Evolutionary conservation across 2,888 invertebrate genomes (phyloP), one percentile per base, ranked within the genome.

Genomic region (Phalangium opilio): DNA sequence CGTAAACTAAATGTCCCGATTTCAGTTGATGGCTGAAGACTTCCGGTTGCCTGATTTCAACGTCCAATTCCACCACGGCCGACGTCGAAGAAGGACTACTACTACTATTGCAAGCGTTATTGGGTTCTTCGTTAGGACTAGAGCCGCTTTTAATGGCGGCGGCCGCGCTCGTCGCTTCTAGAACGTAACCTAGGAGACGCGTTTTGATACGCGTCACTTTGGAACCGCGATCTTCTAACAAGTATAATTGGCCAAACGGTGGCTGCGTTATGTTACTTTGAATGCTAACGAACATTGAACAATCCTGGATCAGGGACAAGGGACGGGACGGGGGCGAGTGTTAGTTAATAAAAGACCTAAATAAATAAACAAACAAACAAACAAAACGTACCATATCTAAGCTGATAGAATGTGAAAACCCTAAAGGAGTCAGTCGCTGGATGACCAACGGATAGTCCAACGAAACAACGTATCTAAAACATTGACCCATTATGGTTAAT

Each of bases 341-440:
- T n/a, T n/a, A n/a, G n/a, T n/a, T n/a, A n/a, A n/a, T n/a, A n/a
- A n/a, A n/a, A n/a, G n/a, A n/a, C n/a, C n/a, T n/a, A n/a, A n/a
- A n/a, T n/a, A n/a, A n/a, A n/a, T n/a, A n/a, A n/a, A n/a, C n/a
- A n/a, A n/a, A n/a, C n/a, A n/a, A n/a, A n/a, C n/a, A n/a, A 8
- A 18, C 5, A 18, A 41, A 17, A n/a, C 14, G 8, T 60, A 82
- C 83, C 68, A 79, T 75, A 63, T 84, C 81, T 57, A 86, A 79
- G 57, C 83, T 79, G 0, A 86, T 78, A 19, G 76, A 75, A 66
- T 90, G 87, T 7, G 90, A 90, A 65, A 77, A 84, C 1, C 89
- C 89, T 0, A 79, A 78, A 50, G 78, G 72, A 0, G 90, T 90
- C 10, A 91, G 72, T 45, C 89, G 69, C 42, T 79, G 71, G 47